Evolutionary conservation across 92 coral and sea anemone species (phyloP), one percentile per base, ranked within the genome.

Genomic region (Siderastrea siderea): DNA sequence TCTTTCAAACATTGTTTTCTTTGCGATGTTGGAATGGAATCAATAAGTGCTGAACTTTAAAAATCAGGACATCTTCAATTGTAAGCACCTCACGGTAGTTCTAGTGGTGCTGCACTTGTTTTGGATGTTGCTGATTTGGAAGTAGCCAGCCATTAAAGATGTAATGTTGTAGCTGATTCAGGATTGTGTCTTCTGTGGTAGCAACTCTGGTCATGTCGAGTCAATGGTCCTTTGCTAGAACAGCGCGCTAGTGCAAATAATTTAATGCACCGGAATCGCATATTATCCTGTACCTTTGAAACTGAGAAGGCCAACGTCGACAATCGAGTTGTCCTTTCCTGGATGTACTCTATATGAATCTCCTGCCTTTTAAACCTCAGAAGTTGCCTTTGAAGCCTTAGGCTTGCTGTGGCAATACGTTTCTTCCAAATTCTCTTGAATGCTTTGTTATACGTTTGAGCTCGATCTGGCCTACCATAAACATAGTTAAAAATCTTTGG

Each of bases 1-100:
- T 53, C 57, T 53, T 3, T 53, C 10, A 53, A 10, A 64, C 10
- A 64, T 47, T 80, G 63, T 66, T 48, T 47, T 62, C 84, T 65
- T 47, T 46, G 75, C 16, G 48, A 62, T 5, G 47, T 62, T 26
- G 38, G 38, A 26, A 0, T 47, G 84, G 84, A 64, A 80, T 68
- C 55, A 80, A 17, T 3, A 80, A 15, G 5, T 51, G 60, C 47
- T 59, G 69, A 58, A 55, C 81, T 57, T 77, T 79, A 16, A 77
- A 53, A 8, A 77, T 58, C 65, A 58, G 67, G n/a, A 68, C 68
- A 5, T 77, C 66, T 46, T 55, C 81, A 19, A 77, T 17, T 55
- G 81, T 52, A 44, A 77, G 81, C 17, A 55, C 81, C 45, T 77
- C 81, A 7, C 45, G 65, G 15, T 77, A 77, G 45, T 77, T 77